phyloP scores from a whole-genome alignment of 1,140 invertebrate genomes.

The Achroia grisella region DNA sequence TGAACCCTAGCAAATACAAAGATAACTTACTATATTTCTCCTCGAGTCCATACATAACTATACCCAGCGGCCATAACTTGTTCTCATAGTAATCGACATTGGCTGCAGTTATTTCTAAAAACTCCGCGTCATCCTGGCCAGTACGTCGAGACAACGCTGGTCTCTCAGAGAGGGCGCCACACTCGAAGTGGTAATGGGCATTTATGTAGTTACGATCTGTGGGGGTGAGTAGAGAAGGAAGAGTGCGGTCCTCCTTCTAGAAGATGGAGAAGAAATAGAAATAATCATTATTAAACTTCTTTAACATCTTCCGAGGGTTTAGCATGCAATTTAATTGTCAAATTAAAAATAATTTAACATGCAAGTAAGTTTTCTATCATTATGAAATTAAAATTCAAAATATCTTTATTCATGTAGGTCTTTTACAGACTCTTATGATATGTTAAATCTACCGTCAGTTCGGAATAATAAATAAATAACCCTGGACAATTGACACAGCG shows the following conservation, averaged over 20 bases:
- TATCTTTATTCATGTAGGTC: too few relatives aligned
- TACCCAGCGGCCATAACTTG: slow-evolving; percentile 41
- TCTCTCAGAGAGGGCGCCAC: slow-evolving; percentile 17
- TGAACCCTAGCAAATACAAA: too few relatives aligned
- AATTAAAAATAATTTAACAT: too few relatives aligned
- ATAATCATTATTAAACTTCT: too few relatives aligned
- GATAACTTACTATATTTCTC: background rate
- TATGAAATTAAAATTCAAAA: too few relatives aligned
- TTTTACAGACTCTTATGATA: too few relatives aligned
- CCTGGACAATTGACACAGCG: too few relatives aligned
- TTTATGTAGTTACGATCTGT: slow-evolving; percentile 44
- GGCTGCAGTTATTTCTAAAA: slow-evolving; percentile 2
- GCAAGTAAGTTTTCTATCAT: too few relatives aligned
- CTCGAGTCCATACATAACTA: slow-evolving; percentile 39
- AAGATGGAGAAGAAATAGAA: background rate
- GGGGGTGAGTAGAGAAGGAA: slow-evolving; percentile 12
- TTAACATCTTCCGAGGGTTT: too few relatives aligned
- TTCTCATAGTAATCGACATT: slow-evolving; percentile 29
- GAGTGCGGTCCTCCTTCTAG: slow-evolving; percentile 9
- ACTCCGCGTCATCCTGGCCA: background rate
- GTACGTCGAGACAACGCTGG: slow-evolving; percentile 1
- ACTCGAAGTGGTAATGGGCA: slow-evolving; percentile 36
- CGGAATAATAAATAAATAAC: too few relatives aligned
- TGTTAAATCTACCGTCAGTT: too few relatives aligned
- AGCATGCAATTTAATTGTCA: too few relatives aligned